Base-by-base conservation (phyloP, 1,140 invertebrate species). In the Temnothorax longispinosus region DNA sequence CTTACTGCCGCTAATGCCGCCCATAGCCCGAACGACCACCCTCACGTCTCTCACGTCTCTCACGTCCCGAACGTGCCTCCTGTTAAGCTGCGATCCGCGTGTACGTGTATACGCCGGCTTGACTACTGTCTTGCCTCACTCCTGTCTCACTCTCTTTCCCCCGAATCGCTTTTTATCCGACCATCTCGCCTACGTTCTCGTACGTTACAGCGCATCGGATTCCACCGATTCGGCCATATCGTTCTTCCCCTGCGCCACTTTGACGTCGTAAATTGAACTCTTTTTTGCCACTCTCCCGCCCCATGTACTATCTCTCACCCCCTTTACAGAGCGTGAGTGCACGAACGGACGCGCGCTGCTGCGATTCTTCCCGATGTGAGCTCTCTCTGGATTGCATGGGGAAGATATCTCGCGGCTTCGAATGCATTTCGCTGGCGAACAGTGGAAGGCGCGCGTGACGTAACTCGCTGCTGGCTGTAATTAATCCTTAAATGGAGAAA, bases 231-330 rank as follows among this genome's bases (percentile, higher is more conserved):
- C 77, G 47, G 60, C 76, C 75, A 62, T 89, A 89, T 90, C 88
- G 85, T 44, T 67, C 78, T 67, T 41, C 38, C 47, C 44, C 64
- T 54, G 38, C 15, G 58, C 88, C 80, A 76, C 86, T 86, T 78
- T 89, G 76, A 72, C 76, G 64, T 90, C 82, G 86, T 90, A 90
- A 90, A 90, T 90, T 85, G 80, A 85, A 80, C 54, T 78, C 86
- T 75, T 85, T 86, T 82, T 86, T 84, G 80, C 50, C 67, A 35
- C 35, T 56, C 71, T 86, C 65, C n/a, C 67, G 47, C 52, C 13
- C 21, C 44, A 18, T 56, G 35, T 56, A 21, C 84, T 67, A 78
- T 87, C 69, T 81, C 50, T 56, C 54, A 56, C 65, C 60, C 60
- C 60, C 58, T 76, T 72, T 27, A 27, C 27, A 27, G 27, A 27